Evolutionary conservation across 2,113 vertebrate species (phyloP).

Genomic region (Carettochelys insculpta): DNA sequence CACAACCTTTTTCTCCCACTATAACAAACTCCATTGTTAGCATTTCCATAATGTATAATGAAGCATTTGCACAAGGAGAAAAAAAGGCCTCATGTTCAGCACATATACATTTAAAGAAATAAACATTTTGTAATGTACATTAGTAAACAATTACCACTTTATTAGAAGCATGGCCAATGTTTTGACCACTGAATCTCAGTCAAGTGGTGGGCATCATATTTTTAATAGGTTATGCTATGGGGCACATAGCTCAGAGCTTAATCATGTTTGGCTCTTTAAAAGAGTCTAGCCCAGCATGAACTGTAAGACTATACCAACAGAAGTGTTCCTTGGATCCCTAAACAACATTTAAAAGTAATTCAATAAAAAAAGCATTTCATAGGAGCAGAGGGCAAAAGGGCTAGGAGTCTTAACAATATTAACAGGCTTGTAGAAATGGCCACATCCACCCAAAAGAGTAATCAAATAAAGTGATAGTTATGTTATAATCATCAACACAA

Average conservation of each 20-base stretch:
- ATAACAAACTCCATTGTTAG: neutral
- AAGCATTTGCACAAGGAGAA: neutral
- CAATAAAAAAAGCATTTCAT: slow-evolving; percentile 37
- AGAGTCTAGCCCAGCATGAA: slow-evolving; percentile 19
- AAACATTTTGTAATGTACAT: neutral
- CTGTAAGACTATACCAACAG: slow-evolving; percentile 31
- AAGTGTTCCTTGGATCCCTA: slow-evolving; percentile 39
- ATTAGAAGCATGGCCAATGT: neutral
- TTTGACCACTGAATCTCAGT: neutral
- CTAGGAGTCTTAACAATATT: slow-evolving; percentile 57
- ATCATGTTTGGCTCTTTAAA: slow-evolving; percentile 39
- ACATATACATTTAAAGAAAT: neutral
- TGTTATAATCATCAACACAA: slow-evolving; percentile 55
- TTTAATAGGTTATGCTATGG: neutral
- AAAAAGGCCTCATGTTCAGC: neutral
- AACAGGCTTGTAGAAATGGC: slow-evolving; percentile 54
- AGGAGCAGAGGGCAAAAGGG: slow-evolving; percentile 26
- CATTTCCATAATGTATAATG: neutral
- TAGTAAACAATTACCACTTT: neutral
- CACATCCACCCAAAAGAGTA: slow-evolving; percentile 42
- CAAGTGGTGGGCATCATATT: neutral
- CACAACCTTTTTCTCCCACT: neutral
- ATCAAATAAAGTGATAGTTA: slow-evolving; percentile 41
- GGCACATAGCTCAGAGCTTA: slow-evolving; percentile 27
- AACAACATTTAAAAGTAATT: slow-evolving; percentile 47